phyloP scores from a whole-genome alignment of 2,888 invertebrate genomes.

The Ormyrus thymus region DNA sequence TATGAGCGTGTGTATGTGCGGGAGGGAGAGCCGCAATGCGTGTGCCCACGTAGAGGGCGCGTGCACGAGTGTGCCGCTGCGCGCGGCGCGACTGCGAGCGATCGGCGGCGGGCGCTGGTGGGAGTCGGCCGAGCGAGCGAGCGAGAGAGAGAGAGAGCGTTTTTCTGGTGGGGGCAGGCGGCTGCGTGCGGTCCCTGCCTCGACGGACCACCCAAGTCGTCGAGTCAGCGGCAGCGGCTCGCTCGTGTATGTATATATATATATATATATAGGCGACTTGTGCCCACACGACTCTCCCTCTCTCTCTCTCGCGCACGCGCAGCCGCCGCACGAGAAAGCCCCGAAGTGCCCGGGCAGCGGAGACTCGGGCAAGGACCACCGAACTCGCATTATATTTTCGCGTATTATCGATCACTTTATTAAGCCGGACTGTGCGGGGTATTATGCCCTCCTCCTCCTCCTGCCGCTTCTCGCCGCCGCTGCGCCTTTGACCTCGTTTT shows the following conservation, averaged over 20 bases:
- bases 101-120: no score
- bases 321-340: slow-evolving; percentile 20
- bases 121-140: slow-evolving; percentile 7
- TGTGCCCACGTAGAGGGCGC: slow-evolving; percentile 47
- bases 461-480: not conserved
- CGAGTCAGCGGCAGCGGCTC: slow-evolving; percentile 54
- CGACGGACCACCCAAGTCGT: slow-evolving; percentile 73
- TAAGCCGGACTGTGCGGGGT: slow-evolving; percentile 29
- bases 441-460: slow-evolving; percentile 25
- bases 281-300: slow-evolving; percentile 1
- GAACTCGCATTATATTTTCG: slow-evolving; percentile 39
- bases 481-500: slow-evolving; percentile 23
- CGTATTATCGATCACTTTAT: slow-evolving; percentile 46
- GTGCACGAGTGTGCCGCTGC: slow-evolving; percentile 59
- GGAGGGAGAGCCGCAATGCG: not conserved
- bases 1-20: not conserved
- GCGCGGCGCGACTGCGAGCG: slow-evolving; percentile 51
- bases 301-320: not conserved
- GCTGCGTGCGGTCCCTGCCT: slow-evolving; percentile 74
- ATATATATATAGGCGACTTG: not conserved
- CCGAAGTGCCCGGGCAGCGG: slow-evolving; percentile 19
- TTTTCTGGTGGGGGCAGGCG: slow-evolving; percentile 72
- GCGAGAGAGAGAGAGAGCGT: slow-evolving; percentile 56
- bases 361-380: slow-evolving; percentile 28
- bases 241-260: not conserved